Conservation (phyloP, 2,888 invertebrate species). For the Stenodema calcarata region DNA sequence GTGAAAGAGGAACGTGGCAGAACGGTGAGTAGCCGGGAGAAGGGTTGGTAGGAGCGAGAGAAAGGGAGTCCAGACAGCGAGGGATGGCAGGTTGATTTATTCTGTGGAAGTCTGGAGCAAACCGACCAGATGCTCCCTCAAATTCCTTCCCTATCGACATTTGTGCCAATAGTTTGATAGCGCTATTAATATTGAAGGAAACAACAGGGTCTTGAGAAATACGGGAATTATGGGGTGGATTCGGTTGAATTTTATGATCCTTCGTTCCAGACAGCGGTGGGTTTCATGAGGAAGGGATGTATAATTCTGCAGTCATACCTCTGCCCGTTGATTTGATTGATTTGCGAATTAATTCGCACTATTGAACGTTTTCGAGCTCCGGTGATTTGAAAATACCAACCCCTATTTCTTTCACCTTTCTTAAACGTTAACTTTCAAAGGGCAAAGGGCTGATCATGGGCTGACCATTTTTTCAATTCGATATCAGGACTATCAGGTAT, state of each 20-base stretch:
- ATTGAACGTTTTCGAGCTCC: too few relatives aligned
- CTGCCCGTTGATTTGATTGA: not conserved
- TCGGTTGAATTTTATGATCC: not conserved
- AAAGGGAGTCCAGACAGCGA: not conserved
- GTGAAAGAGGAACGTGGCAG: not conserved
- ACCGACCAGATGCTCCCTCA: not conserved
- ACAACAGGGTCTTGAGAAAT: not conserved
- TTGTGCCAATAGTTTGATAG: not conserved
- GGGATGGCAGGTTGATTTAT: conserved; percentile 21
- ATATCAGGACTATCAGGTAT: too few relatives aligned
- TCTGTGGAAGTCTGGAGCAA: not conserved
- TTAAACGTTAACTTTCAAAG: too few relatives aligned
- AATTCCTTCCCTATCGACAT: not conserved
- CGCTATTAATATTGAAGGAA: not conserved
- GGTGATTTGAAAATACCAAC: too few relatives aligned
- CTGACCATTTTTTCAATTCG: too few relatives aligned
- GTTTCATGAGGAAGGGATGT: not conserved
- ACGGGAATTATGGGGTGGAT: not conserved
- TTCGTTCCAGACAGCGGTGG: too few relatives aligned
- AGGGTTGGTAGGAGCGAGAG: not conserved
- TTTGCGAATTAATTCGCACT: too few relatives aligned
- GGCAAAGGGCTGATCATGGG: too few relatives aligned
- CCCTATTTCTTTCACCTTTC: too few relatives aligned
- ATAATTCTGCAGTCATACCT: too few relatives aligned
- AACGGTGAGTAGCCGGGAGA: not conserved